Conservation (phyloP, 2,797 vertebrate genomes). For the Leucoraja ocellata region DNA sequence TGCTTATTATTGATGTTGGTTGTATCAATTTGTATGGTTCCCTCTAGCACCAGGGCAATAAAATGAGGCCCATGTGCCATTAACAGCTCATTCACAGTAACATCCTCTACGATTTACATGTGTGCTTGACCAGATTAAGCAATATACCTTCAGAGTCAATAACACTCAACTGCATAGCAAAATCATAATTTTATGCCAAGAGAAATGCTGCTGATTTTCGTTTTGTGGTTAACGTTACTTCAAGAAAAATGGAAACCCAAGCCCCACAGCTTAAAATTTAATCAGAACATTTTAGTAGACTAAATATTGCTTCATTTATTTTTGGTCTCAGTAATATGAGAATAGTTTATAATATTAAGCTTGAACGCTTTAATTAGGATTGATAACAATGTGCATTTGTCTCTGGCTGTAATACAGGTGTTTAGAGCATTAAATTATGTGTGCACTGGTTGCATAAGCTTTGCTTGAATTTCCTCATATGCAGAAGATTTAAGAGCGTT, state of each 20-base stretch:
- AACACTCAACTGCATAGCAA: not conserved
- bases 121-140: not conserved
- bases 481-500: not conserved
- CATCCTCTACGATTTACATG: not conserved
- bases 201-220: not conserved
- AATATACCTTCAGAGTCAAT: not conserved
- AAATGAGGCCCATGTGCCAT: constrained; percentile 23
- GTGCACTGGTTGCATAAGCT: not conserved
- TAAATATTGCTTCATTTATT: not conserved
- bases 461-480: not conserved
- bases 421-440: not conserved
- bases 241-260: not conserved
- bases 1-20: not conserved
- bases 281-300: not conserved
- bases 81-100: constrained; percentile 28
- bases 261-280: not conserved
- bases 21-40: not conserved
- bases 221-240: not conserved
- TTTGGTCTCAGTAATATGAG: not conserved
- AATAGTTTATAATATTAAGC: constrained; percentile 11
- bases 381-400: not conserved
- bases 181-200: not conserved
- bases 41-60: not conserved
- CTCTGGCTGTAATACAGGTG: not conserved
- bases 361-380: not conserved